Percentiles rank a stretch among this genome's conserved stretches.
Conservation (phyloP, 2,113 vertebrate genomes). For the Hippocampus guttulatus region DNA sequence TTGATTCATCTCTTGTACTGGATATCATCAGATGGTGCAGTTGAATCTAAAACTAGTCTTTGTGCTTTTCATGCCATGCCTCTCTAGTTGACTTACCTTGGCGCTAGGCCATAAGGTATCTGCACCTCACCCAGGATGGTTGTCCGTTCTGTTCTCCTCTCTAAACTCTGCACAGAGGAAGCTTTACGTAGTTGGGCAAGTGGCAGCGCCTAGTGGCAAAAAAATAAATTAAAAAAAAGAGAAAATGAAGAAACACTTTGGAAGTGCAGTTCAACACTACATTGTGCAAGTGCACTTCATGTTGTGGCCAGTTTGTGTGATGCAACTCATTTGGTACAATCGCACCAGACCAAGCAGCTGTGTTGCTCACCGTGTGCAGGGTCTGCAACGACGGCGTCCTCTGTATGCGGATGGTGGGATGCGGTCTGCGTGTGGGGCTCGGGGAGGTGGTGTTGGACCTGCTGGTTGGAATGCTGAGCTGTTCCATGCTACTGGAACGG, state of each 20-base stretch:
- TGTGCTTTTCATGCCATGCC: background rate
- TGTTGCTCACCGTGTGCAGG: slow-evolving; percentile 78
- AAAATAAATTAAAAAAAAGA: background rate
- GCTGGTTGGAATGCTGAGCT: slow-evolving; percentile 58
- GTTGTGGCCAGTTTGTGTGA: background rate
- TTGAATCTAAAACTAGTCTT: too few relatives aligned
- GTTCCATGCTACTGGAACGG: slow-evolving; percentile 90
- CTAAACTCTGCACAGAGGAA: slow-evolving; percentile 82
- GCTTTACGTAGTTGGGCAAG: slow-evolving; percentile 82
- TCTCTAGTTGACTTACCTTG: slow-evolving; percentile 68
- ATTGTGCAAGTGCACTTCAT: background rate
- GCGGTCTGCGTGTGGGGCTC: slow-evolving; percentile 50
- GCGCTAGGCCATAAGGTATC: slow-evolving; percentile 50
- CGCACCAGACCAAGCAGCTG: background rate
- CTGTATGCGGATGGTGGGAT: slow-evolving; percentile 59
- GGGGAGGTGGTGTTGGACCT: slow-evolving; percentile 52
- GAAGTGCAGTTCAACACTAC: too few relatives aligned
- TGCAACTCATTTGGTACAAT: too few relatives aligned
- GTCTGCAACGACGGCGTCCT: slow-evolving; percentile 85
- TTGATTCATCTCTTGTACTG: background rate
- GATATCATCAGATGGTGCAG: background rate
- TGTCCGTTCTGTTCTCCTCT: slow-evolving; percentile 78
- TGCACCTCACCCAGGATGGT: slow-evolving; percentile 73
- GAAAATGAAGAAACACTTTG: too few relatives aligned
- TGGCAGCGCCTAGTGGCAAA: slow-evolving; percentile 82